Evolutionary conservation across 2,888 invertebrate species (phyloP).

Genomic region (Sabatieria punctata): DNA sequence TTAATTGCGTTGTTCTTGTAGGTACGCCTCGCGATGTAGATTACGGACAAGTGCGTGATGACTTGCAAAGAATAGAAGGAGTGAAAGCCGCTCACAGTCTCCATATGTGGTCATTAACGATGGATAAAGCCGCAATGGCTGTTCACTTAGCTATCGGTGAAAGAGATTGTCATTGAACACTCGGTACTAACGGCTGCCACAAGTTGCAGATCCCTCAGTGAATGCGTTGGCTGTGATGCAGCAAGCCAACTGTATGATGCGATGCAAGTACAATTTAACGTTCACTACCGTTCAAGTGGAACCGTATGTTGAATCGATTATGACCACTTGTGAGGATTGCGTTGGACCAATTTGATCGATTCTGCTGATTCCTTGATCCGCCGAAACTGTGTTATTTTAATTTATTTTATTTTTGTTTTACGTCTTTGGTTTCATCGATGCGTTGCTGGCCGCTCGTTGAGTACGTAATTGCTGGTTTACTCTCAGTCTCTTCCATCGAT

Average conservation of each 20-base stretch:
- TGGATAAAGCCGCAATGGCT: conserved; percentile 87
- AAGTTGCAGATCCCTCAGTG: conserved; percentile 19
- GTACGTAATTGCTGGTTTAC: no score
- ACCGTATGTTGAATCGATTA: conserved; percentile 18
- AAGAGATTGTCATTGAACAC: no score
- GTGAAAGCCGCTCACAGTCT: conserved; percentile 85
- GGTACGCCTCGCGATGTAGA: conserved; percentile 44
- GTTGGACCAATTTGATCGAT: no score
- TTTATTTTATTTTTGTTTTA: no score
- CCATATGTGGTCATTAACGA: conserved; percentile 86
- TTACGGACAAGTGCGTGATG: conserved; percentile 55
- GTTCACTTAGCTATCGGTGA: conserved; percentile 94
- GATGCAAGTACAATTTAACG: conserved; percentile 20
- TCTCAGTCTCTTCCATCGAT: no score
- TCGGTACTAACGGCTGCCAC: no score
- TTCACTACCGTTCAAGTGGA: conserved; percentile 32
- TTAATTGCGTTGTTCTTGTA: conserved; percentile 37
- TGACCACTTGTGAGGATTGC: conserved; percentile 23
- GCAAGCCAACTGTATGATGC: conserved; percentile 21
- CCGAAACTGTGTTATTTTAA: no score
- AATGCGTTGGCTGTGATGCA: conserved; percentile 22
- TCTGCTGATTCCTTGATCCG: no score
- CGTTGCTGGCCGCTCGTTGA: no score
- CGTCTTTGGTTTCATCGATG: no score
- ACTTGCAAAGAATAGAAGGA: conserved; percentile 64